phyloP scores from a whole-genome alignment of 2,797 vertebrate genomes.

The Leuciscus waleckii region DNA sequence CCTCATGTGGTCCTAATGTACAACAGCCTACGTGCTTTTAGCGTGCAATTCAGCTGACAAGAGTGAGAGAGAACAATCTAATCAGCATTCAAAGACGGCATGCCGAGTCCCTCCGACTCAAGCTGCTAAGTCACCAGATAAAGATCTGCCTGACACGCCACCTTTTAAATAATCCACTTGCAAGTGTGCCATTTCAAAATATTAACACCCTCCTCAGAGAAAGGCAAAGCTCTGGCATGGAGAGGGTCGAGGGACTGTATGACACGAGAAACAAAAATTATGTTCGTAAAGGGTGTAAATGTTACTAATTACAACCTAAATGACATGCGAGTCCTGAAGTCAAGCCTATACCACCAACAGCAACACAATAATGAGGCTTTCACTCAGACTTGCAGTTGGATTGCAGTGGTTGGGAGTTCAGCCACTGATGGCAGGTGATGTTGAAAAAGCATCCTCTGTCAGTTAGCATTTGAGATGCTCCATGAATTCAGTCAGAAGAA shows the following conservation, averaged over 20 bases:
- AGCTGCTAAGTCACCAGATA: constrained; percentile 73
- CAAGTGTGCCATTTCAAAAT: constrained; percentile 72
- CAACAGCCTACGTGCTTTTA: constrained; percentile 9
- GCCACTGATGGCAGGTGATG: constrained; percentile 75
- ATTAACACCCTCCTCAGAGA: constrained; percentile 65
- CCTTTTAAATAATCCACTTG: constrained; percentile 79
- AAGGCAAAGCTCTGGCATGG: constrained; percentile 60
- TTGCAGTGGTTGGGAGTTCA: constrained; percentile 64
- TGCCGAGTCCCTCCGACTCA: constrained; percentile 66
- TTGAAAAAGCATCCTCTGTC: constrained; percentile 75
- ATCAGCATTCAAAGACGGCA: constrained; percentile 75
- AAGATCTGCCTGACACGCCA: constrained; percentile 71
- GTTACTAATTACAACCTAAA: constrained; percentile 68
- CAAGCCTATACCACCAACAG: constrained; percentile 8
- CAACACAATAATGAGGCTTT: constrained; percentile 46
- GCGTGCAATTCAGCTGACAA: background rate
- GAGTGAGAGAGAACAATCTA: constrained; percentile 57
- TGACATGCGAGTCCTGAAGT: constrained; percentile 52
- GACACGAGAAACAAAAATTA: constrained; percentile 37
- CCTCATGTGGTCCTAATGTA: constrained; percentile 13
- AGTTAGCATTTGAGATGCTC: constrained; percentile 75
- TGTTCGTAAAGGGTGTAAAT: constrained; percentile 57
- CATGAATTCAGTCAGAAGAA: constrained; percentile 75
- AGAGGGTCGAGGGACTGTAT: constrained; percentile 21
- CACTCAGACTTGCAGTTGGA: constrained; percentile 53